Conservation (phyloP, 1,140 invertebrate species). For the Penaeus indicus region DNA sequence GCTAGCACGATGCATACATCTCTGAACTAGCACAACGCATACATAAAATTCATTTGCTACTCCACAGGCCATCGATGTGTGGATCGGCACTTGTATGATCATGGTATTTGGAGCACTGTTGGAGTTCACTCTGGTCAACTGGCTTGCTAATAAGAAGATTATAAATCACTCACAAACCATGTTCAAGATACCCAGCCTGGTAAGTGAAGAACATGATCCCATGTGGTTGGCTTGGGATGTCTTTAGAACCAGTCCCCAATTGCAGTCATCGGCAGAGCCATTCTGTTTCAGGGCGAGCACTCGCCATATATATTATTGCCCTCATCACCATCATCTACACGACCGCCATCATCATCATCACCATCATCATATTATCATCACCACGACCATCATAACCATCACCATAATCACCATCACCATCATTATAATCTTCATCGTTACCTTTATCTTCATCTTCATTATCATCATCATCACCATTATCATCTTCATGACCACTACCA, state of each 20-base stretch:
- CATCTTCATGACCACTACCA: neutral
- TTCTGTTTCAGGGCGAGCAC: no score
- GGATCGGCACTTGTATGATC: constrained; percentile 28
- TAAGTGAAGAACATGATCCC: no score
- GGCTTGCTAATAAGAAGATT: neutral
- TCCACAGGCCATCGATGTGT: constrained; percentile 20
- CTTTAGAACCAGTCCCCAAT: no score
- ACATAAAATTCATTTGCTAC: neutral
- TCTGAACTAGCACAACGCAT: no score
- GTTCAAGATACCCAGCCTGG: no score
- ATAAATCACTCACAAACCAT: no score
- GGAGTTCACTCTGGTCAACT: neutral
- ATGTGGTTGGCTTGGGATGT: no score
- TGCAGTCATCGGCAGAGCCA: no score
- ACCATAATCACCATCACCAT: neutral
- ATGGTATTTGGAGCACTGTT: neutral
- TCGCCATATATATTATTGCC: no score
- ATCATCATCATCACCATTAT: neutral
- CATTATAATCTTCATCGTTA: neutral
- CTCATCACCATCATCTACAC: no score
- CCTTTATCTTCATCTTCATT: neutral
- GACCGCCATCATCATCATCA: no score
- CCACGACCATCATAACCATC: neutral
- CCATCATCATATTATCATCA: neutral
- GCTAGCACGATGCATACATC: no score